Evolutionary conservation across 2,113 vertebrate species (phyloP), one percentile per base, ranked within the genome.

Genomic region (Setophaga coronata): DNA sequence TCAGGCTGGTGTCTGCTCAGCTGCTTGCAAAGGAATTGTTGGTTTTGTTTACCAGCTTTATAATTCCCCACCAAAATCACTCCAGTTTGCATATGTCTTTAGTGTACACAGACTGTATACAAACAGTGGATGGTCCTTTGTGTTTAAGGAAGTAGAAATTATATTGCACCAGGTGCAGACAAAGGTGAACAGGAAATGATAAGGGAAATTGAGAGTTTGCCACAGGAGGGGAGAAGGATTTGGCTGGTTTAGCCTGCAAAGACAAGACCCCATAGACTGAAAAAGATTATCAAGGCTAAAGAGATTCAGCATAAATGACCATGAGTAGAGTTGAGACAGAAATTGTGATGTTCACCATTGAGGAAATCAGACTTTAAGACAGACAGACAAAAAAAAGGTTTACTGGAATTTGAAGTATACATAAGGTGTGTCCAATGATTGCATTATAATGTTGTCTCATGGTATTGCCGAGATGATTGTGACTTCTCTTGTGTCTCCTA

Each of bases 121-220:
- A 6, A 31, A n/a, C 7, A 0, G 13, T 43, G 53, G 34, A 50
- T 57, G n/a, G 34, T 53, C 24, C 29, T 14, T 40, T 25, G 11
- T 78, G 14, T 48, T 74, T 82, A 60, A 82, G 78, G 87, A 82
- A 70, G 38, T 54, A 40, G 24, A 60, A 81, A 42, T 40, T 71
- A 36, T 60, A 74, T 73, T 74, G 45, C 76, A 89, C 42, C 60
- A 64, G 42, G 23, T 69, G 57, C 36, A 72, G 70, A 28, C 40
- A 82, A 72, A 65, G 64, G 62, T 60, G 20, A 95, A 74, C 80
- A 92, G 92, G 86, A 89, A 87, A 51, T 36, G 3, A n/a, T 43
- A 64, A 90, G 25, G 36, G 29, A 89, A 87, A 62, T 14, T 0
- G 21, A 69, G 70, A 54, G 16, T 58, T 71, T 76, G 31, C 14